These are phyloP conservation scores for Bos javanicus DNA, from an alignment of 2,113 vertebrate genomes.

Conservation along the genomic window DNA sequence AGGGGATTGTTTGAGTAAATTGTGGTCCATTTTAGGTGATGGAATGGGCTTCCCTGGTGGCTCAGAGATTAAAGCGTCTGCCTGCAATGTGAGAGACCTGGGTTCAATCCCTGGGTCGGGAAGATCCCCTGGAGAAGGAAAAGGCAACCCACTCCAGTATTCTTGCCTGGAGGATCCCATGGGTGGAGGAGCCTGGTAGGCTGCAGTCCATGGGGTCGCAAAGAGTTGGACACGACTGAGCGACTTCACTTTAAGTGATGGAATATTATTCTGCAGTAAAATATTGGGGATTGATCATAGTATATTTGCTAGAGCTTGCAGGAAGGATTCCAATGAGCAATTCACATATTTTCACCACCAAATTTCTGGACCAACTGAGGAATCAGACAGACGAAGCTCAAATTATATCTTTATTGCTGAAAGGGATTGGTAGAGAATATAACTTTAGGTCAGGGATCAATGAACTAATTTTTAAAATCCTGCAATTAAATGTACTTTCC, in stretches of 20 bases:
- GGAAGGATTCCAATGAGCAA: background rate
- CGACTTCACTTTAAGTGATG: background rate
- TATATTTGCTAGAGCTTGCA: background rate
- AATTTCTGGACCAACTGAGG: background rate
- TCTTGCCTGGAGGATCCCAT: too few relatives aligned
- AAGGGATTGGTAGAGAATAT: background rate
- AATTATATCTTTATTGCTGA: background rate
- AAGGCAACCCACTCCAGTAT: too few relatives aligned
- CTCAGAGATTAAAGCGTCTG: too few relatives aligned
- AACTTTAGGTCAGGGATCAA: background rate
- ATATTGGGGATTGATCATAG: background rate
- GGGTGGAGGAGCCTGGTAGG: too few relatives aligned
- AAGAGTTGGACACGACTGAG: too few relatives aligned
- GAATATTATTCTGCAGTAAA: background rate
- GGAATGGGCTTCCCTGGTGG: background rate
- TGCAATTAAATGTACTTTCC: background rate
- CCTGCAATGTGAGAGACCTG: too few relatives aligned
- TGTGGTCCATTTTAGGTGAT: background rate
- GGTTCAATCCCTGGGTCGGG: too few relatives aligned
- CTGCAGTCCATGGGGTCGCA: too few relatives aligned
- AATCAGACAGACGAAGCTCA: background rate
- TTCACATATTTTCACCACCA: background rate
- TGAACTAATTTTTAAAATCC: background rate
- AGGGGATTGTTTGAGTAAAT: background rate
- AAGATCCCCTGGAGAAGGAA: too few relatives aligned